Base-by-base conservation (phyloP, 2,797 vertebrate genomes). In the Brotula barbata region DNA sequence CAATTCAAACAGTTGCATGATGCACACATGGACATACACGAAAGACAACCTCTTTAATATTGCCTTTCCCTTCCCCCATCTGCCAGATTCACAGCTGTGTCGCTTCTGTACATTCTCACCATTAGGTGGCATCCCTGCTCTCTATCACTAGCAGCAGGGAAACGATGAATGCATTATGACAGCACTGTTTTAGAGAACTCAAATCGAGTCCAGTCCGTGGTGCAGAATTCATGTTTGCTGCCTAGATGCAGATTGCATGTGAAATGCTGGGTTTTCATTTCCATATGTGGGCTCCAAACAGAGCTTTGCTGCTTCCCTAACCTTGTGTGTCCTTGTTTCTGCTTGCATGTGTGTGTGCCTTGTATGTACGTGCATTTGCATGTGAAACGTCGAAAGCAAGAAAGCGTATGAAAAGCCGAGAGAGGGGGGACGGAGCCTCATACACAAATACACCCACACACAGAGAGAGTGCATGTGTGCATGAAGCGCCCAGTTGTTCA, bases 71-170 rank as follows among this genome's bases (percentile, higher is more conserved):
- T 76, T 78, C 75, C 81, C 75, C 78, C 75, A 64, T 34, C 59
- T 46, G 3, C 59, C 63, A 28, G 57, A 52, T 59, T 4, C 71
- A 72, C 84, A 87, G 85, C 86, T 80, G 84, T 82, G 84, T 64
- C 68, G 56, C 68, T 60, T 58, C 65, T 58, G 64, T 64, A 28
- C 69, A 71, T 82, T 87, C 75, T 82, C 68, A 43, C 88, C 91
- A 83, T 74, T 81, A 90, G 89, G 87, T 88, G 90, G 88, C 89
- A 70, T 66, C 57, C 86, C 54, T 28, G 80, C 64, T 77, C 83
- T 82, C 81, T 44, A 59, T 70, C 61, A 64, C 44, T 54, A 57
- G 71, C 60, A 17, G 58, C 42, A 44, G 25, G 44, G 47, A 36
- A 61, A 58, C 73, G 60, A 73, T 54, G 73, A 79, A 87, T 81